These are phyloP conservation scores for Trissolcus brochymenae DNA, from an alignment of 2,888 invertebrate species.

Conservation along the genomic window DNA sequence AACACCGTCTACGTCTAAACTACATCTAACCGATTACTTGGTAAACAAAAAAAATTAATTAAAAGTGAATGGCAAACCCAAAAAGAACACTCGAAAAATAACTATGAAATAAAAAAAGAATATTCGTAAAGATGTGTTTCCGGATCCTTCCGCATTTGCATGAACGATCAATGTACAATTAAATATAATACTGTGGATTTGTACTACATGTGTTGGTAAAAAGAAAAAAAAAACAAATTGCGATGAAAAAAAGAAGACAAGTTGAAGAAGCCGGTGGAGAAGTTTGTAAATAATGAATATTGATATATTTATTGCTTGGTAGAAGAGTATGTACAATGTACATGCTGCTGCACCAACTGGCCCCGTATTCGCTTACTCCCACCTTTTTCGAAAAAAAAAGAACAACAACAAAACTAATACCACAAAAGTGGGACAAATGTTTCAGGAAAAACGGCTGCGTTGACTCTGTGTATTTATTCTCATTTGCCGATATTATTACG, in stretches of 20 bases:
- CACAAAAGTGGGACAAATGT: conserved; percentile 54
- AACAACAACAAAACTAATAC: conserved; percentile 27
- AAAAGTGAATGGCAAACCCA: conserved; percentile 53
- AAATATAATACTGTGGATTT: conserved; percentile 59
- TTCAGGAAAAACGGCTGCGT: conserved; percentile 55
- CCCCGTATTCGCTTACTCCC: conserved; percentile 58
- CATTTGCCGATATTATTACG: conserved; percentile 58
- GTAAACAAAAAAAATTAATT: conserved; percentile 36
- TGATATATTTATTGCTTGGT: conserved; percentile 60
- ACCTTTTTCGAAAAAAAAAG: conserved; percentile 47
- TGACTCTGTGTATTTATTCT: conserved; percentile 59
- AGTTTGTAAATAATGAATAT: conserved; percentile 59
- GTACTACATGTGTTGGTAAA: conserved; percentile 59
- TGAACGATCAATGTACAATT: conserved; percentile 59
- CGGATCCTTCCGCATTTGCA: conserved; percentile 58
- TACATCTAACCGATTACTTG: conserved; percentile 53
- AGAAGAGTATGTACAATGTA: conserved; percentile 60
- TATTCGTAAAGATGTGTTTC: conserved; percentile 57
- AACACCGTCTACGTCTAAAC: conserved; percentile 68
- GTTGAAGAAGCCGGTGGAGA: conserved; percentile 19
- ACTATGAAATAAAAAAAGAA: conserved; percentile 38
- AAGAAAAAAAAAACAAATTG: conserved; percentile 28
- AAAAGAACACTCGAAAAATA: conserved; percentile 51
- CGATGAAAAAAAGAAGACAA: conserved; percentile 6
- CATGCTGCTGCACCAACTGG: conserved; percentile 58